Conservation (phyloP, 1,140 invertebrate genomes). For the Drosophila pachea region DNA sequence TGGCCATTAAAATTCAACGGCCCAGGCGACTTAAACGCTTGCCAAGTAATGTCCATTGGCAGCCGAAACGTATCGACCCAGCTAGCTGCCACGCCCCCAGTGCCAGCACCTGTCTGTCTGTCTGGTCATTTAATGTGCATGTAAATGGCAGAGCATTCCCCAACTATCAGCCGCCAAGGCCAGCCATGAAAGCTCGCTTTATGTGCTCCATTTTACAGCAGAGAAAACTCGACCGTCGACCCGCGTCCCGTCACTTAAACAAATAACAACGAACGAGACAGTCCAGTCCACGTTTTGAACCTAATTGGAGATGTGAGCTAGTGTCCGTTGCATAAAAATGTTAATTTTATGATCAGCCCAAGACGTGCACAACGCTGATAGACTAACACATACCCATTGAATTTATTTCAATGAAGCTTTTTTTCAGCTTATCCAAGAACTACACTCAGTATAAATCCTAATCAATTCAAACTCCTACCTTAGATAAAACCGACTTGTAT, state of each 20-base stretch:
- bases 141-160: conserved; percentile 61
- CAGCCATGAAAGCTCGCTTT: conserved; percentile 71
- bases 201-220: conserved; percentile 58
- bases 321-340: conserved; percentile 63
- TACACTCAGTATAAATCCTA: no score
- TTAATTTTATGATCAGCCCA: conserved; percentile 63
- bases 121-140: conserved; percentile 67
- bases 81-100: not conserved
- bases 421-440: no score
- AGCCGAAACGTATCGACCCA: conserved; percentile 43
- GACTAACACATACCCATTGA: conserved; percentile 12
- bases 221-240: conserved; percentile 14
- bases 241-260: not conserved
- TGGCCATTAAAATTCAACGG: conserved; percentile 44
- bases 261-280: conserved; percentile 22
- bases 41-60: conserved; percentile 63
- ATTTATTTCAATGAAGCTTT: no score
- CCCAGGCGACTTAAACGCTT: conserved; percentile 50
- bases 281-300: conserved; percentile 28
- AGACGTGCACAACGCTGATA: not conserved
- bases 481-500: no score
- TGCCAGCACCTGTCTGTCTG: conserved; percentile 32
- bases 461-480: no score
- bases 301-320: conserved; percentile 54
- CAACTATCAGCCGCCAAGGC: conserved; percentile 36